Evolutionary conservation across 2,888 invertebrate species (phyloP).

Genomic region (Drosophila diplacantha): DNA sequence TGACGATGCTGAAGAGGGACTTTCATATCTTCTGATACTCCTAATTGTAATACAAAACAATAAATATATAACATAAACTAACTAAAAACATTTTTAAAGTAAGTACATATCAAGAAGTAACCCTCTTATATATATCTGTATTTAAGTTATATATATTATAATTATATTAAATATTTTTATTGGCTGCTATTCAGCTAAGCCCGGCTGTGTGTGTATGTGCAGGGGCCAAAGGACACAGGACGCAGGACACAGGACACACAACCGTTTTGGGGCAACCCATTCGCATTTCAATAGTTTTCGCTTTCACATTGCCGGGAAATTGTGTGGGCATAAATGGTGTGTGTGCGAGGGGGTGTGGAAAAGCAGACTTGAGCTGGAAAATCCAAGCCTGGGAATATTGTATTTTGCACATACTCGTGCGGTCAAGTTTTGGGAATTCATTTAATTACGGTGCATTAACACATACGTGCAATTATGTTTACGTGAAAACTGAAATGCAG

Average conservation of each 20-base stretch:
- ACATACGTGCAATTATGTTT: constrained; percentile 2
- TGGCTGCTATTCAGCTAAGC: background rate
- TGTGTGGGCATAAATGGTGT: constrained; percentile 8
- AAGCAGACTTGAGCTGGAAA: constrained; percentile 7
- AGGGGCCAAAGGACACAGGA: constrained; percentile 36
- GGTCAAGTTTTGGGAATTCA: constrained; percentile 3
- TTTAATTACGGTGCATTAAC: constrained; percentile 9
- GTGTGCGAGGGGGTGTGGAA: background rate
- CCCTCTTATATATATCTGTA: background rate
- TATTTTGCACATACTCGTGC: background rate
- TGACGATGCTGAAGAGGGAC: too few relatives aligned
- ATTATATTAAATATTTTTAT: background rate
- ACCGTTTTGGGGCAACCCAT: constrained; percentile 10
- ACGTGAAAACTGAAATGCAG: background rate
- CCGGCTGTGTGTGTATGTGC: background rate
- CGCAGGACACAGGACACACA: constrained; percentile 29
- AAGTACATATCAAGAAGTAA: too few relatives aligned
- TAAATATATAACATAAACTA: too few relatives aligned
- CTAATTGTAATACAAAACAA: too few relatives aligned
- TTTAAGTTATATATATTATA: too few relatives aligned
- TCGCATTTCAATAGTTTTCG: constrained; percentile 31
- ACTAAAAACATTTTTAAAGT: too few relatives aligned
- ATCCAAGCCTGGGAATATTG: constrained; percentile 2
- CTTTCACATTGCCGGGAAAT: constrained; percentile 29
- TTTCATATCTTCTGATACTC: too few relatives aligned